Base-by-base conservation (phyloP, 2,113 vertebrate species). In the Addax nasomaculatus region DNA sequence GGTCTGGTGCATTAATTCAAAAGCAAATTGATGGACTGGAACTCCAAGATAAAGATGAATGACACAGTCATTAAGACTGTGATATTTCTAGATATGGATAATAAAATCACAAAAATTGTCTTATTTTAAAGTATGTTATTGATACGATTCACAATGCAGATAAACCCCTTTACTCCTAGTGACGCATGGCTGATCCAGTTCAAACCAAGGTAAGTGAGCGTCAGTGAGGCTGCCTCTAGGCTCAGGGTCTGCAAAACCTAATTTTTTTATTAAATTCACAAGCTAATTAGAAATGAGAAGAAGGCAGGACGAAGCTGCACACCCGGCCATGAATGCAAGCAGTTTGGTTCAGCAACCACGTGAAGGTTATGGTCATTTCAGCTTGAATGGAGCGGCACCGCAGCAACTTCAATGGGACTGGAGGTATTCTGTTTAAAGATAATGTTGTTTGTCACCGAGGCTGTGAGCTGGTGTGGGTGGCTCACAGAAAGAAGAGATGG, bases 281-380 rank as follows among this genome's bases (percentile, higher is more conserved):
- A 47, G 36, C 58, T 96, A 96, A 96, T 96, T 92, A 93, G 88
- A 90, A 91, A 67, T 53, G 10, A 84, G 47, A 78, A 76, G 70
- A 27, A 64, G n/a, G 39, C 47, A 47, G 3, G 30, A 7, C 7
- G 2, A 10, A 12, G 67, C 45, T 39, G 47, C 19, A 2, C 62
- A 45, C 25, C 70, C 7, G 29, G 36, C 58, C 6, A 8, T 47
- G 76, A 73, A 60, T 36, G 19, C 39, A 70, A 55, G 67, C 30
- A 9, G 17, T 51, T 36, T 39, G 64, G 19, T 27, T 92, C 25
- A n/a, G 29, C 85, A 57, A 60, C 29, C 64, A 67, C 23, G 47
- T 11, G 39, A 67, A 53, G 55, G 23, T 29, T 33, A 2, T 9
- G 84, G 57, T 55, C 10, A 15, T 51, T 49, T 51, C 7, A 67